Evolutionary conservation across 2,888 invertebrate species (phyloP), one percentile per base, ranked within the genome.

Genomic region (Andrena haemorrhoa): DNA sequence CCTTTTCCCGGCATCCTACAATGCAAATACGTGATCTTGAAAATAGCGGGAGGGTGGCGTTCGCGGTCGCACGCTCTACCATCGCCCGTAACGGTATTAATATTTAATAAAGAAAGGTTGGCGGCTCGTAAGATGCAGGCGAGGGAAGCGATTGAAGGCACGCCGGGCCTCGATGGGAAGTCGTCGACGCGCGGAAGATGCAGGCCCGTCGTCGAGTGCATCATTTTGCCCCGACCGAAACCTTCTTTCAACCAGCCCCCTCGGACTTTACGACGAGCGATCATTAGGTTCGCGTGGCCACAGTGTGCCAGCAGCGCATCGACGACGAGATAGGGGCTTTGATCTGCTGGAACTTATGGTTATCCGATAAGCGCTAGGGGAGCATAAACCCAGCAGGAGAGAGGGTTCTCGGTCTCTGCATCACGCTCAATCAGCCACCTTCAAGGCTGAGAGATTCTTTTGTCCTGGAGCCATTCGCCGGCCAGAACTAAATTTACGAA

Each of bases 361-460:
- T 87, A 88, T 88, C 86, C 86, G 86, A 75, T 86, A 87, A 87
- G 82, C 85, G 76, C 64, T 74, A 72, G 83, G 75, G 75, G 76
- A 81, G 76, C 72, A 82, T 84, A 84, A 84, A 84, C 82, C 72
- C 64, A 47, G 56, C 75, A 72, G 72, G 72, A 79, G 60, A 70
- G 83, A 72, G 77, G 63, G 66, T 60, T 51, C 74, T 66, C 77
- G 73, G 78, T 84, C 86, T 86, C 79, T 60, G 79, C 86, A 68
- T 83, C 83, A 86, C 85, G 85, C 86, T 79, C 85, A 75, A 84
- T 84, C 87, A 63, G 80, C 78, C 80, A 75, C 70, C 85, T 85
- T 88, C 86, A 86, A 87, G 87, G 85, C 82, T 85, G 87, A 83
- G 70, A 79, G 83, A 65, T 72, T 87, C 86, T 85, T 84, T 85